These are phyloP conservation scores for Passerina amoena DNA, from an alignment of 2,113 vertebrate species.

Conservation along the genomic window DNA sequence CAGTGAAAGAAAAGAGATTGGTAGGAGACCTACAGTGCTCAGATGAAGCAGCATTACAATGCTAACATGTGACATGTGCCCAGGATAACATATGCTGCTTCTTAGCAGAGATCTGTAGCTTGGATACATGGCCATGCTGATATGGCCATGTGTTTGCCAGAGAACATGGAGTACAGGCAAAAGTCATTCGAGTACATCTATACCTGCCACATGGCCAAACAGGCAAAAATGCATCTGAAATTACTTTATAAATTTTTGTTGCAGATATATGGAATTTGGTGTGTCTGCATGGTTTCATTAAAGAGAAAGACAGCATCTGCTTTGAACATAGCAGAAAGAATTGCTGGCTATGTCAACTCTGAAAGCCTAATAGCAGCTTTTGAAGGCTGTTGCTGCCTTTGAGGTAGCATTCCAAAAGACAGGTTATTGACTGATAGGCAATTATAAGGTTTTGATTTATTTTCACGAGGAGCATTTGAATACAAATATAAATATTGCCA, in stretches of 20 bases:
- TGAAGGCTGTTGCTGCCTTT: conserved; percentile 11
- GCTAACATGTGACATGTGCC: not conserved
- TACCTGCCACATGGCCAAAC: not conserved
- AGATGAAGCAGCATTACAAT: not conserved
- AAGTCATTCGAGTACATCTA: not conserved
- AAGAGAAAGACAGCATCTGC: not conserved
- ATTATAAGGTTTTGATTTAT: conserved; percentile 28
- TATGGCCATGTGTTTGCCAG: not conserved
- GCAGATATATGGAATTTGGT: not conserved
- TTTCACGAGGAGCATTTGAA: conserved; percentile 26
- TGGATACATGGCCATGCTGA: not conserved
- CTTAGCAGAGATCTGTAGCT: not conserved
- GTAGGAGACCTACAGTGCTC: not conserved
- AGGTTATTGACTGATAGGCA: not conserved
- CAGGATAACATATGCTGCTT: not conserved
- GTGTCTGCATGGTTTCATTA: not conserved
- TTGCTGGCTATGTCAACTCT: not conserved
- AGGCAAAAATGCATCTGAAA: not conserved
- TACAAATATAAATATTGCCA: conserved; percentile 55
- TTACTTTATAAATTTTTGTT: not conserved
- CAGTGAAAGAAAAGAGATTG: not conserved
- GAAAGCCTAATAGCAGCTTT: not conserved
- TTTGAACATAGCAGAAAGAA: not conserved
- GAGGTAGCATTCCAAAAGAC: not conserved
- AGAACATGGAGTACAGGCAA: not conserved